Base-by-base conservation (phyloP, 1,140 invertebrate species). In the Trichonephila inaurata region DNA sequence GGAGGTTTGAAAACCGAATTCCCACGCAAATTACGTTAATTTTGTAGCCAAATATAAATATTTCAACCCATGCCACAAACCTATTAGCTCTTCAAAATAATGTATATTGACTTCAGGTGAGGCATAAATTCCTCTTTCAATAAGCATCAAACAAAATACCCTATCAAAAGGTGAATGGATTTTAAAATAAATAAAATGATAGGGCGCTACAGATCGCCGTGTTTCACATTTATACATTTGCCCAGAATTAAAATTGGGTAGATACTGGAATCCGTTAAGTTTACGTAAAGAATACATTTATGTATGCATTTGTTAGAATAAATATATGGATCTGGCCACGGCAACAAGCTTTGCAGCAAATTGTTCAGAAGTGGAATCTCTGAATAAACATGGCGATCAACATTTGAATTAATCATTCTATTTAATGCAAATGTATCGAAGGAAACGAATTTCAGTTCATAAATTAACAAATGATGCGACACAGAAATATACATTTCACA, bases 321-420 rank as follows among this genome's bases (percentile, higher is more conserved):
- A 77, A 28, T 8, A 77, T 77, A 40, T 28, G 7, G 51, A 12
- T 10, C 33, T 40, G 14, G 28, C 14, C 16, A 33, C 18, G 28
- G 72, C 28, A 33, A 77, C 14, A 14, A 40, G 5, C 4, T 14
- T 51, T 33, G 3, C 28, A 18, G 72, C 72, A 33, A 77, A 5
- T 28, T 33, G 72, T 77, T 77, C 24, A 28, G 24, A 5, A 18
- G 12, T 18, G 2, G 1, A 33, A 33, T 18, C 18, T 77, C 33
- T 40, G 72, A 77, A 77, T 77, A 77, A 77, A 77, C 72, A 77
- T 77, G 28, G 14, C 72, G 28, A 33, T 77, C 72, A 33, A 16
- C 72, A 40, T 77, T 33, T 77, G 72, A 77, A 77, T 77, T 77
- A 77, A 77, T 77, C 72, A 77, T 33, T 77, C 28, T 18, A 33